Conservation (phyloP, 2,797 vertebrate genomes). For the Gymnocypris eckloni region DNA sequence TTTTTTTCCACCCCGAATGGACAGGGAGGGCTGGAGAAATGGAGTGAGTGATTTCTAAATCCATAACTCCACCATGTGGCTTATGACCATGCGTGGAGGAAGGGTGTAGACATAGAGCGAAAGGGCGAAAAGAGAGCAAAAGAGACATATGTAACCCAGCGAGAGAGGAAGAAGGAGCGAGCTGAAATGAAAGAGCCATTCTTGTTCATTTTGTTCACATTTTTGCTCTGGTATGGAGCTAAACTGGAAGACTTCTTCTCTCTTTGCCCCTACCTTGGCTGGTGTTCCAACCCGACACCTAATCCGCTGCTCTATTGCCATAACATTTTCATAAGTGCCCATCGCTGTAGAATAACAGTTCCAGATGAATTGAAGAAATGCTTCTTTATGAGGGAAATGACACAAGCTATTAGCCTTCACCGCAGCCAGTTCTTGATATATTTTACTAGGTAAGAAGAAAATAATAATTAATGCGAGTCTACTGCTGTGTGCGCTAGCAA, state of each 20-base stretch:
- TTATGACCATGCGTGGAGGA: slow-evolving; percentile 53
- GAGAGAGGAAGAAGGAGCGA: slow-evolving; percentile 24
- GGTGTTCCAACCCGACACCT: slow-evolving; percentile 67
- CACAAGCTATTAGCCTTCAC: slow-evolving; percentile 75
- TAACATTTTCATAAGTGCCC: slow-evolving; percentile 79
- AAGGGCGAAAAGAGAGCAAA: slow-evolving; percentile 8
- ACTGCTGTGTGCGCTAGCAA: slow-evolving; percentile 49
- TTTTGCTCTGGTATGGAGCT: slow-evolving; percentile 38
- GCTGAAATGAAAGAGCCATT: slow-evolving; percentile 29
- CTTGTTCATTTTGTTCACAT: slow-evolving; percentile 41
- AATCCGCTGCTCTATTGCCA: slow-evolving; percentile 73
- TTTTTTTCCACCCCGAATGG: slow-evolving; percentile 60
- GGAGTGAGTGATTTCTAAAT: slow-evolving; percentile 73
- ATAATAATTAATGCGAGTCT: slow-evolving; percentile 52
- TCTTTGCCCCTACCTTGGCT: slow-evolving; percentile 43
- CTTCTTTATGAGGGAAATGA: slow-evolving; percentile 74
- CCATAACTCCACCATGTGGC: slow-evolving; percentile 86
- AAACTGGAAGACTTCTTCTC: neutral
- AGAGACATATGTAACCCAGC: slow-evolving; percentile 28
- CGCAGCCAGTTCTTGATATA: slow-evolving; percentile 64
- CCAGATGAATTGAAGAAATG: slow-evolving; percentile 73
- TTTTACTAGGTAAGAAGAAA: slow-evolving; percentile 65
- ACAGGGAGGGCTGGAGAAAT: slow-evolving; percentile 51
- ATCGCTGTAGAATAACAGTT: slow-evolving; percentile 71
- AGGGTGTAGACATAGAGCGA: slow-evolving; percentile 17